phyloP scores from a whole-genome alignment of 2,888 invertebrate species.

The Lottia gigantea region DNA sequence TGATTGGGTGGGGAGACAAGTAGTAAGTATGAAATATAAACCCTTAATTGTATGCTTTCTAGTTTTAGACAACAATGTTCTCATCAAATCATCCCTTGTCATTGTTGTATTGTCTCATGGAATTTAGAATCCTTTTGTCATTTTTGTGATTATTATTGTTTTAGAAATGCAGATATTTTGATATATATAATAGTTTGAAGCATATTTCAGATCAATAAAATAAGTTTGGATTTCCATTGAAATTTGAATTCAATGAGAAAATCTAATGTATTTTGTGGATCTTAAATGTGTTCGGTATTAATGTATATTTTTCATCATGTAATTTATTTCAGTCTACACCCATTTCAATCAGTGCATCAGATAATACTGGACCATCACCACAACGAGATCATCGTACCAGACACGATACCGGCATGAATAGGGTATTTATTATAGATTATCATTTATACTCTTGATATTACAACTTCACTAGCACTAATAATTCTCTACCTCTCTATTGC shows the following conservation, averaged over 20 bases:
- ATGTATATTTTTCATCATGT: no score
- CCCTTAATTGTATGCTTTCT: background rate
- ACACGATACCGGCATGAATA: conserved; percentile 15
- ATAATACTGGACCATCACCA: conserved; percentile 37
- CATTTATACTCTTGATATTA: background rate
- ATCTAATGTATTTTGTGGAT: no score
- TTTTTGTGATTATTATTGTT: conserved; percentile 2
- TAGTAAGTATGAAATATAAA: conserved; percentile 32
- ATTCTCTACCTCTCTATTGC: background rate
- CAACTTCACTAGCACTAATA: background rate
- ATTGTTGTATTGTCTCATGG: background rate
- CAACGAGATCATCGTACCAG: conserved; percentile 24
- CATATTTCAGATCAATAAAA: no score
- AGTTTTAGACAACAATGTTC: background rate
- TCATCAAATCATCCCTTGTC: background rate
- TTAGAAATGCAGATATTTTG: no score
- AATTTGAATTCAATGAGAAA: no score
- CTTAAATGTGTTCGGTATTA: no score
- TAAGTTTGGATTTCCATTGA: no score
- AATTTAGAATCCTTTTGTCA: no score
- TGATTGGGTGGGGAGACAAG: conserved; percentile 67
- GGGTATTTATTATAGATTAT: background rate
- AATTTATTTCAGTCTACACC: conserved; percentile 36
- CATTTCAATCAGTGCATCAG: conserved; percentile 38
- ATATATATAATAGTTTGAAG: no score